Conservation (phyloP, 1,140 invertebrate genomes). For the Lordiphosa collinella region DNA sequence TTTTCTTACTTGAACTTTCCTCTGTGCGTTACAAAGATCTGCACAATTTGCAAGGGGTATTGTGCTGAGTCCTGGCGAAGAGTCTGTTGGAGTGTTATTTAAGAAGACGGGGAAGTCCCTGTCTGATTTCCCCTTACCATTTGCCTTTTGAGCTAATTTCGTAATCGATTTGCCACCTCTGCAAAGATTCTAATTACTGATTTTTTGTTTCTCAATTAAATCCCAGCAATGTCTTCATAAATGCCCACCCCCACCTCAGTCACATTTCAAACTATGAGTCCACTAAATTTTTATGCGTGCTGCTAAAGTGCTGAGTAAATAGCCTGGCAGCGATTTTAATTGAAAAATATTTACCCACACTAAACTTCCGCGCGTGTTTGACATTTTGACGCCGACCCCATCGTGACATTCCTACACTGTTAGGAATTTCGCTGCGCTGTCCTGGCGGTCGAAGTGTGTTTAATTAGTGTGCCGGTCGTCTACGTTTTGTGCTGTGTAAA, state of each 20-base stretch:
- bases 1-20: too few species aligned
- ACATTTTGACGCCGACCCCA: conserved; percentile 51
- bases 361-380: conserved; percentile 48
- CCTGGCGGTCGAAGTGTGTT: conserved; percentile 12
- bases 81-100: too few species aligned
- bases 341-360: conserved; percentile 67
- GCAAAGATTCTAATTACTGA: conserved; percentile 9
- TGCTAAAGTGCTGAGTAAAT: conserved; percentile 64
- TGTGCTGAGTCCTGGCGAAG: too few species aligned
- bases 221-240: conserved; percentile 24
- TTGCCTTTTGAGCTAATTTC: too few species aligned
- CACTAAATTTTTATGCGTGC: conserved; percentile 70
- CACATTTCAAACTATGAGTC: conserved; percentile 20
- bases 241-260: neutral
- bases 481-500: conserved; percentile 63
- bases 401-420: conserved; percentile 31
- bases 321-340: conserved; percentile 65
- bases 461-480: conserved; percentile 38
- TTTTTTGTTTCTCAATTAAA: neutral
- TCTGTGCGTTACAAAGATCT: too few species aligned
- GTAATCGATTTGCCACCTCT: neutral
- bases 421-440: conserved; percentile 14
- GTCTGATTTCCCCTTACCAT: too few species aligned
- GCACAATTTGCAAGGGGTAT: too few species aligned
- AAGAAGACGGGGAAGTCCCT: too few species aligned